phyloP scores from a whole-genome alignment of 2,888 invertebrate species.

The Pterostichus niger region DNA sequence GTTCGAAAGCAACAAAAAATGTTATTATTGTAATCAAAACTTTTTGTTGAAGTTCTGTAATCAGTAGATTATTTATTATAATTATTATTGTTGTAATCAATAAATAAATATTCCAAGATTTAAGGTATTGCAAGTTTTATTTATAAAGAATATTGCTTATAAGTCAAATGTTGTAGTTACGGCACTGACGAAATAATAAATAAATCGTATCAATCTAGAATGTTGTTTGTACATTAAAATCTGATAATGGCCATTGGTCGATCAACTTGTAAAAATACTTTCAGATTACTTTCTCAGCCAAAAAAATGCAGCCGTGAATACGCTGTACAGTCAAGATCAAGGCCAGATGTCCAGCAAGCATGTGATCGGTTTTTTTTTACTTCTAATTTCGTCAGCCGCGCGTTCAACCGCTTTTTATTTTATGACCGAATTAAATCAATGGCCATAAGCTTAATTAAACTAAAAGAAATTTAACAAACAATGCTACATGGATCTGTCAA shows the following conservation, averaged over 20 bases:
- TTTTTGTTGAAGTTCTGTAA: too few relatives aligned
- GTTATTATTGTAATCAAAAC: too few relatives aligned
- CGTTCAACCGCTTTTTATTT: neutral
- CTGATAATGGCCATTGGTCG: conserved; percentile 30
- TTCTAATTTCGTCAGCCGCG: neutral
- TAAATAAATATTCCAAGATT: too few relatives aligned
- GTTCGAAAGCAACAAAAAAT: too few relatives aligned
- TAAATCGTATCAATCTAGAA: conserved; percentile 14
- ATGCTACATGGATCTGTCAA: neutral
- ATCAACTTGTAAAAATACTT: conserved; percentile 34
- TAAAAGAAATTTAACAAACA: neutral
- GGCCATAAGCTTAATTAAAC: conserved; percentile 1
- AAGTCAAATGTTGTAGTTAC: too few relatives aligned
- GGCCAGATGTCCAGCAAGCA: conserved; percentile 60
- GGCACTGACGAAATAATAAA: neutral
- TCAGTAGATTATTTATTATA: too few relatives aligned
- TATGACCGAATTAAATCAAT: conserved; percentile 16
- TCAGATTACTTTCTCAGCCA: conserved; percentile 59
- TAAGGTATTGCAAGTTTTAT: too few relatives aligned
- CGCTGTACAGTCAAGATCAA: conserved; percentile 50
- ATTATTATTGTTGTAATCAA: too few relatives aligned
- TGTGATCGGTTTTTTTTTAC: conserved; percentile 37
- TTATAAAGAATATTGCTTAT: too few relatives aligned
- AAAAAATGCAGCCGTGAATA: conserved; percentile 54
- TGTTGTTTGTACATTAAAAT: conserved; percentile 40